Evolutionary conservation across 2,888 invertebrate genomes (phyloP).

Genomic region (Teleogryllus oceanicus): DNA sequence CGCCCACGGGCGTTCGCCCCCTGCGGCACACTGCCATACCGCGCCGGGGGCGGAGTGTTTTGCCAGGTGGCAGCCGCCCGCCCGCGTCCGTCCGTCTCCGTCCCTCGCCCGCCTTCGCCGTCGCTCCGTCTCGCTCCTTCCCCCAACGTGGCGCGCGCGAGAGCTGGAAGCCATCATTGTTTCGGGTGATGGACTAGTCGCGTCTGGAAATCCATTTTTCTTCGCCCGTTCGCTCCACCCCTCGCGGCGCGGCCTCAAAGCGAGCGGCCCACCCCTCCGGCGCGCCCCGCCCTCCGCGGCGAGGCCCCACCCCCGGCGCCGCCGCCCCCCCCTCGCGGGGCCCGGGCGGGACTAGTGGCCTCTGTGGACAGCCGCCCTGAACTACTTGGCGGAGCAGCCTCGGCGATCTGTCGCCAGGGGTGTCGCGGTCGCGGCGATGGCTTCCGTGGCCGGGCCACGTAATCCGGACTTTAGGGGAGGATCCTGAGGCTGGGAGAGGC

Average conservation of each 20-base stretch:
- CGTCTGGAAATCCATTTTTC: slow-evolving; percentile 27
- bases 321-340: slow-evolving; percentile 26
- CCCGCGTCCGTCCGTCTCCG: neutral
- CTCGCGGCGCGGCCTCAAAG: slow-evolving; percentile 12
- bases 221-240: slow-evolving; percentile 32
- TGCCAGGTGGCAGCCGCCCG: neutral
- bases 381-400: slow-evolving; percentile 25
- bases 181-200: slow-evolving; percentile 31
- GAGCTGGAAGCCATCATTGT: slow-evolving; percentile 28
- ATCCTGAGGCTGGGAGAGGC: no score
- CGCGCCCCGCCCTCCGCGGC: slow-evolving; percentile 23
- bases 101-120: neutral
- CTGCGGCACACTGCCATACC: neutral
- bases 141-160: neutral
- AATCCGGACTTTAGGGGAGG: no score
- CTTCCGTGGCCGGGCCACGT: neutral
- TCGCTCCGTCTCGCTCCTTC: no score
- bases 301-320: slow-evolving; percentile 22
- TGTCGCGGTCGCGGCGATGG: slow-evolving; percentile 18
- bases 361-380: slow-evolving; percentile 30
- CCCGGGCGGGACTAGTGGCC: slow-evolving; percentile 29
- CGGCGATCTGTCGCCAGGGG: slow-evolving; percentile 9
- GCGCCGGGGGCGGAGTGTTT: neutral
- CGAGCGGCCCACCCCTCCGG: slow-evolving; percentile 26
- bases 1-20: neutral